Percentiles rank a stretch among this genome's conserved stretches.
Conservation (phyloP, 1,140 invertebrate genomes). For the Chymomyza costata region DNA sequence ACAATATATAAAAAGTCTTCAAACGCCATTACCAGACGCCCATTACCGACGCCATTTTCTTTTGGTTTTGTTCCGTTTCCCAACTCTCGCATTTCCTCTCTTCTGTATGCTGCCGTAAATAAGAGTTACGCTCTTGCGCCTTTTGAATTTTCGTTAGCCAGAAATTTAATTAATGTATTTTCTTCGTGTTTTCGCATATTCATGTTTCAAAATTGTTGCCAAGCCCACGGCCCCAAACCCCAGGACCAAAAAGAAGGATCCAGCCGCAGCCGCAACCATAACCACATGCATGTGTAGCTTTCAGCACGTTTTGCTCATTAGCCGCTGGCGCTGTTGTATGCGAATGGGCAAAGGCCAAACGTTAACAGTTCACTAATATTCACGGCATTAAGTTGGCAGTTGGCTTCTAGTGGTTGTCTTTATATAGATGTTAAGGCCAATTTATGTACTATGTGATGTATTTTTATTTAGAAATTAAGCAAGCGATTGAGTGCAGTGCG, state of each 20-base stretch:
- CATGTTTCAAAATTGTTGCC: constrained; percentile 49
- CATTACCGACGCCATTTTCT: neutral
- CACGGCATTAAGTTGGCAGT: constrained; percentile 15
- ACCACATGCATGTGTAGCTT: constrained; percentile 12
- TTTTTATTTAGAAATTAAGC: too few relatives aligned
- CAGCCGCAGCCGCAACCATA: neutral
- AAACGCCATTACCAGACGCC: too few relatives aligned
- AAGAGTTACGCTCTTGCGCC: constrained; percentile 46
- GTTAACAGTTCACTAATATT: constrained; percentile 52
- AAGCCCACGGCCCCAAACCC: constrained; percentile 18
- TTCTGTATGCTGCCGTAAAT: constrained; percentile 31
- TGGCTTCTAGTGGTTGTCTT: constrained; percentile 7
- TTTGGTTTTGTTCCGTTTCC: too few relatives aligned
- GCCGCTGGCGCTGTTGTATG: constrained; percentile 65
- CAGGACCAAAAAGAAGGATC: neutral
- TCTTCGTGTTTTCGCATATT: constrained; percentile 71
- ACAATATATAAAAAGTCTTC: too few relatives aligned
- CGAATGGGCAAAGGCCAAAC: too few relatives aligned
- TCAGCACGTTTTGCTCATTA: constrained; percentile 68
- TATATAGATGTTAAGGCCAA: constrained; percentile 50
- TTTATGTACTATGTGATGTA: constrained; percentile 29
- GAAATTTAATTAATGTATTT: constrained; percentile 72
- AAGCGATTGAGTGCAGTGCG: too few relatives aligned
- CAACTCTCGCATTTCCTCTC: too few relatives aligned
- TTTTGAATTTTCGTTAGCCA: constrained; percentile 34